Evolutionary conservation across 2,113 vertebrate genomes (phyloP), one percentile per base, ranked within the genome.

Genomic region (Suncus etruscus): DNA sequence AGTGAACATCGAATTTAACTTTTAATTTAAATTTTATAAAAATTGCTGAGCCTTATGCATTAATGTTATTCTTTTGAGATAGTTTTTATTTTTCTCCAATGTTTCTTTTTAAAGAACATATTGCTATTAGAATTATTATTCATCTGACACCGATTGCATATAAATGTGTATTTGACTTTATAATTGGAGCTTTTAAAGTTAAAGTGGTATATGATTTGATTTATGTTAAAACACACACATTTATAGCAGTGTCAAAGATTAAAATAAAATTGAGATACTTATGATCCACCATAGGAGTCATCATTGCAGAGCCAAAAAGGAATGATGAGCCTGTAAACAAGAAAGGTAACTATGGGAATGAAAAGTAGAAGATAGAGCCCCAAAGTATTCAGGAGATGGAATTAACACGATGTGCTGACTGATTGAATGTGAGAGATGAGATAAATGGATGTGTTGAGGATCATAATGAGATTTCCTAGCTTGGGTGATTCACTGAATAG

Each of bases 391-490:
- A 88, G 68, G 24, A 94, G 68, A 70, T 63, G 45, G 73, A 83
- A 95, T 94, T 91, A 88, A 65, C 83, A 78, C 1, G 1, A 86
- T 54, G 58, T 86, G 58, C 54, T 92, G 87, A 87, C 70, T 87
- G 92, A 96, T 6, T 86, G 90, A 93, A 90, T 74, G 88, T 93
- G 83, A 95, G 90, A 90, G 72, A 95, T 86, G 80, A 90, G 80
- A 83, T 94, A 94, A 95, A 93, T 91, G 86, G 86, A 90, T 91
- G 81, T 89, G 63, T 54, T 86, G 76, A 86, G 50, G 76, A 90
- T 93, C 72, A 54, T 90, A 92, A 95, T 96, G 80, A 93, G 91
- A 27, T 90, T 96, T 95, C 73, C 45, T 75, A 95, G 73, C 50
- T 88, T 86, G 80, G 31, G 10, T 84, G 73, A 92, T 73, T 84